Evolutionary conservation across 2,113 vertebrate species (phyloP).

Genomic region (Heterochromis multidens): DNA sequence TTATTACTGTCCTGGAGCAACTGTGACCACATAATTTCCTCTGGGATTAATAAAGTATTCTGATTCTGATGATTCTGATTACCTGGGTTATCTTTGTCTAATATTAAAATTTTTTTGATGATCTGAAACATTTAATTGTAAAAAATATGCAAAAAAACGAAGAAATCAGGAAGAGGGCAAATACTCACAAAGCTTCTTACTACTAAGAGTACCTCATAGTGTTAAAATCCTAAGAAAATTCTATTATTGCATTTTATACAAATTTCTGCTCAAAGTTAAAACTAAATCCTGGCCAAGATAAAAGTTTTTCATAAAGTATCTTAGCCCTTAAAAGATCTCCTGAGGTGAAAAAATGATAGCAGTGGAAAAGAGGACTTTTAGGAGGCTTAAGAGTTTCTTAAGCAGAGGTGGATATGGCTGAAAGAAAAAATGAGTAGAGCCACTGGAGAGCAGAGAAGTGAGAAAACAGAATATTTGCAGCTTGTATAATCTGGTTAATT

Average conservation of each 20-base stretch:
- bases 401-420: not conserved
- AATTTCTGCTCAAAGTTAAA: not conserved
- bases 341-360: not conserved
- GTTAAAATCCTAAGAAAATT: not conserved
- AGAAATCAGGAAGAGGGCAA: not conserved
- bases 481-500: not conserved
- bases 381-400: not conserved
- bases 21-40: too few species aligned
- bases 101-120: not conserved
- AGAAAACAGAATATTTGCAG: not conserved
- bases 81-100: not conserved
- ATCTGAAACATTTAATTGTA: not conserved
- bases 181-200: not conserved
- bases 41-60: too few species aligned
- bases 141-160: not conserved
- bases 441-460: not conserved
- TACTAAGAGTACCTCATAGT: not conserved
- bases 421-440: not conserved
- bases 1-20: too few species aligned
- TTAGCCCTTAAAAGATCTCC: not conserved
- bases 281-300: not conserved
- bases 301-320: not conserved
- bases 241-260: not conserved
- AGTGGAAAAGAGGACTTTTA: not conserved
- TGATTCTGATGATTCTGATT: too few species aligned